Percentiles rank a stretch among this genome's conserved stretches.
Conservation (phyloP, 2,797 vertebrate genomes). For the Threskiornis aethiopicus region DNA sequence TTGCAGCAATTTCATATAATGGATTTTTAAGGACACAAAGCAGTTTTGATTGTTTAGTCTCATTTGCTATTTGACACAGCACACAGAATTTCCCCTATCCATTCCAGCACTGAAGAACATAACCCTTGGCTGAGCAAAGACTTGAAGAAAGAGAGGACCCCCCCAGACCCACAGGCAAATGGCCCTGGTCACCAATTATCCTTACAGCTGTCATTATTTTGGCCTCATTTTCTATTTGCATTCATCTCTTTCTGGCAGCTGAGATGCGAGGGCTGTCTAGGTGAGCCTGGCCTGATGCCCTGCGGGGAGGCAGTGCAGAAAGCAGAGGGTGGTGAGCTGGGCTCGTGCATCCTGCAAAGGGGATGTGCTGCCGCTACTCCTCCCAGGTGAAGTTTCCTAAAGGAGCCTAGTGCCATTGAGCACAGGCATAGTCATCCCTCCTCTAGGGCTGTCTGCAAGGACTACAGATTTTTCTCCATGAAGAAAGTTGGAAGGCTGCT, state of each 20-base stretch:
- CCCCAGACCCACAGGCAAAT: background rate
- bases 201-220: background rate
- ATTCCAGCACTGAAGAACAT: background rate
- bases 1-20: accelerated
- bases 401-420: background rate
- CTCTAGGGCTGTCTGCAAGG: background rate
- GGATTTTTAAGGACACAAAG: background rate
- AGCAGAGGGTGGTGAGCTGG: background rate
- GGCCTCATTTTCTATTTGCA: background rate
- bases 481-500: background rate
- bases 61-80: background rate
- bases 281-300: background rate
- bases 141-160: background rate
- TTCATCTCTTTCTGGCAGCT: background rate
- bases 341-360: accelerated
- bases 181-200: background rate
- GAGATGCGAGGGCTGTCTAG: background rate
- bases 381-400: background rate
- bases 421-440: no score
- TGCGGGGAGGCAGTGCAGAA: background rate
- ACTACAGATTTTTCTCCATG: background rate
- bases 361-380: background rate
- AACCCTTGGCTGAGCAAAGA: background rate
- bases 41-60: background rate
- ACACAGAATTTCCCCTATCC: background rate